phyloP scores from a whole-genome alignment of 2,113 vertebrate genomes.

The Tyrannus savana region DNA sequence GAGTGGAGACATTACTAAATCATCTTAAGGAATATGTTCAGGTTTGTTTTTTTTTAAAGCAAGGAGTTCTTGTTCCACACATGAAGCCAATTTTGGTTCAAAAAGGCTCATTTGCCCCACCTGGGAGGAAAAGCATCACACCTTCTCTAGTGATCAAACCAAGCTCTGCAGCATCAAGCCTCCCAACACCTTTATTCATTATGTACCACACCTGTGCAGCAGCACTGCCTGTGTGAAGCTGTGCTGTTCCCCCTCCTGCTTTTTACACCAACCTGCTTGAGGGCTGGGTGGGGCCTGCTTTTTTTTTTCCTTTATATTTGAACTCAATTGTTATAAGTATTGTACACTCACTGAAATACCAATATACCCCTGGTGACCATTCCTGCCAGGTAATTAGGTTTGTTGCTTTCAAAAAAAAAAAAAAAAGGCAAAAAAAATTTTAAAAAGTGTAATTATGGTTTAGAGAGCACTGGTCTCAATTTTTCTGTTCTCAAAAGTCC shows the following conservation, averaged over 20 bases:
- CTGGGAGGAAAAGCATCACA: background rate
- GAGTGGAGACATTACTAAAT: background rate
- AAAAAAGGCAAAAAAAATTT: slow-evolving; percentile 21
- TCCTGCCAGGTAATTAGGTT: slow-evolving; percentile 49
- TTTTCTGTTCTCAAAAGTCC: slow-evolving; percentile 45
- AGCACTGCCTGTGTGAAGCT: background rate
- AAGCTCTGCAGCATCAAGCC: background rate
- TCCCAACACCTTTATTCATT: background rate
- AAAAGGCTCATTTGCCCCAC: background rate
- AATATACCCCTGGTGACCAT: slow-evolving; percentile 3
- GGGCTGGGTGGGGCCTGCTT: background rate
- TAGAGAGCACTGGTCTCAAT: slow-evolving; percentile 38
- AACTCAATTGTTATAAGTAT: background rate
- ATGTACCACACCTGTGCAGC: background rate
- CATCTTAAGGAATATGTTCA: background rate
- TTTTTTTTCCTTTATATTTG: background rate
- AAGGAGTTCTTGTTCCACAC: background rate
- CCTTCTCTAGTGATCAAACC: background rate
- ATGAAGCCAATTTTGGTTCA: background rate
- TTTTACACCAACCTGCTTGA: background rate
- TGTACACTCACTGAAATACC: background rate
- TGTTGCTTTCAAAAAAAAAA: slow-evolving; percentile 26
- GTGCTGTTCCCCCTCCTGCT: background rate
- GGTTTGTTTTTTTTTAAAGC: background rate
- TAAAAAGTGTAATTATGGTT: slow-evolving; percentile 46